Evolutionary conservation across 2,113 vertebrate genomes (phyloP), one percentile per base, ranked within the genome.

Genomic region (Taxidea taxus): DNA sequence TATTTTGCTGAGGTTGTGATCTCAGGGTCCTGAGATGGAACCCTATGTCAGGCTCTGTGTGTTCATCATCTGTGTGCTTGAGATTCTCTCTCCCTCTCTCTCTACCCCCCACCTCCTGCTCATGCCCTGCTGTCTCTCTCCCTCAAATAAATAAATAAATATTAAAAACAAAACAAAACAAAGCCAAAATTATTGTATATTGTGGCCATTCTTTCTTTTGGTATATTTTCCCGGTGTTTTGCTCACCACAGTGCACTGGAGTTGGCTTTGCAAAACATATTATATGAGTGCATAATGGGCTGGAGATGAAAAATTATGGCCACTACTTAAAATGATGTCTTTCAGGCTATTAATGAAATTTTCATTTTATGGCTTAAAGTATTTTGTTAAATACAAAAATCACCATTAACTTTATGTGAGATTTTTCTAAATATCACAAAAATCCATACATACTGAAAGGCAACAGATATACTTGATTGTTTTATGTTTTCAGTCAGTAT

Each of bases 321-420:
- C 25, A 51, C 3, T 66, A 18, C 87, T 29, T 77, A 68, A 94
- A 83, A n/a, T 87, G 34, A 15, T 87, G 1, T 3, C 62, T 60
- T 83, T 66, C 2, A 54, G 27, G 8, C 23, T 78, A 83, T 62
- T 83, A 74, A 58, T 78, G 6, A 3, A 82, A 80, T 37, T 94
- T 85, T 56, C 83, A 80, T 72, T 42, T 88, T 70, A 54, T 44
- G 56, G 8, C 34, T 85, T 87, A 27, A 81, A 72, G 8, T 31
- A 56, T 16, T 37, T 94, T 88, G 72, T 68, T 25, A 93, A 95
- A n/a, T 91, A 47, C 9, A 60, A 91, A 88, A 95, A 47, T 91
- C 47, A 85, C 12, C 27, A 72, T 47, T 34, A 81, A 51, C 18
- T 87, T 83, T 23, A 27, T 49, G 3, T 72, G 31, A 44, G 8